Evolutionary conservation across 2,113 vertebrate species (phyloP), one percentile per base, ranked within the genome.

Genomic region (Hemibagrus wyckioides): DNA sequence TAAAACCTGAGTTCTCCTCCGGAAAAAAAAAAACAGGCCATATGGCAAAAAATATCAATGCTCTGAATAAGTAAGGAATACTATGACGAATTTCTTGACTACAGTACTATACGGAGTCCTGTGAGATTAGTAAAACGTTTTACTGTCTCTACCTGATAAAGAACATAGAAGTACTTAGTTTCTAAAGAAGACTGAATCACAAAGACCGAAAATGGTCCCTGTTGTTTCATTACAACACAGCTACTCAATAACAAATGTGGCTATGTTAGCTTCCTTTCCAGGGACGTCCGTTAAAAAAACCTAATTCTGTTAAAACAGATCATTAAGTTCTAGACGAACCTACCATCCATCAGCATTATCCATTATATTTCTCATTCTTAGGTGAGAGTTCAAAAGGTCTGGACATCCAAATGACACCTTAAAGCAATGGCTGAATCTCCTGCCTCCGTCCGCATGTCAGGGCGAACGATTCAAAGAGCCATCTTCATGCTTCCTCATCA

Each of bases 1-100:
- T 80, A 63, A 89, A 89, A 89, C 90, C 90, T 91, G 90, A 91
- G 90, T 88, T 85, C 82, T 86, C 71, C 14, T 67, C 71, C 75
- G 73, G 82, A 63, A 80, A 90, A 86, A 87, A 59, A 67, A 80
- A 84, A 67, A 63, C 81, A 54, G 30, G 59, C 67, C 50, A 17
- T 39, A 75, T 63, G 84, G 90, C 87, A 86, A 41, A 80, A 82
- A 83, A 85, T 88, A 87, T 63, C 39, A 50, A 67, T 75, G 56
- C 75, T 73, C 84, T 67, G 52, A 71, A 88, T 63, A 30, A 44
- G 57, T 36, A 84, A 63, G 69, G 67, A 71, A 21, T n/a, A 87
- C 39, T 50, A 85, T 73, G n/a, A 69, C 6, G 30, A 33, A n/a
- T 86, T 63, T 30, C 23, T 77, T 30, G 8, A 90, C 44, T 80